These are phyloP conservation scores for Apis cerana DNA, from an alignment of 1,140 invertebrate genomes.

Conservation along the genomic window DNA sequence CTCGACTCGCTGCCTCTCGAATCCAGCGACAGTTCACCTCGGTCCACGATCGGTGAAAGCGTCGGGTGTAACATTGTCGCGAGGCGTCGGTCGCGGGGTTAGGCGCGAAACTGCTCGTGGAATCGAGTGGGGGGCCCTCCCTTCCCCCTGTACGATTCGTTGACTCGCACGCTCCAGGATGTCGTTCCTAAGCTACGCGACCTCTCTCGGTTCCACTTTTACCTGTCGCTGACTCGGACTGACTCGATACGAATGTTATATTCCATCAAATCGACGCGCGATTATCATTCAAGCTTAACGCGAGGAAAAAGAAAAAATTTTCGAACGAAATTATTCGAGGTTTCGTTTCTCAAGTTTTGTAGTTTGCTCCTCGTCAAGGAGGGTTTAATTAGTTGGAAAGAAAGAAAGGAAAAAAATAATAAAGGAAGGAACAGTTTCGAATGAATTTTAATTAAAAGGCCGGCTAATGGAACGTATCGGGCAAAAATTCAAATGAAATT, in stretches of 20 bases:
- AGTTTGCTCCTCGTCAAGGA: too few species aligned
- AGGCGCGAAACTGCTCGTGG: constrained; percentile 29
- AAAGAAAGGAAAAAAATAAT: too few species aligned
- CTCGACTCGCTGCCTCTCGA: too few species aligned
- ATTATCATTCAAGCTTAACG: too few species aligned
- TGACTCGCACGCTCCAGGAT: constrained; percentile 17
- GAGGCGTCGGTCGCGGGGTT: constrained; percentile 61
- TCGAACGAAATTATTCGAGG: background rate
- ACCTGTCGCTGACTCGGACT: background rate
- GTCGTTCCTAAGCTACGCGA: constrained; percentile 20
- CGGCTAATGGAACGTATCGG: too few species aligned
- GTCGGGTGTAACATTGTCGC: constrained; percentile 61
- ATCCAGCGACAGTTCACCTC: constrained; percentile 23
- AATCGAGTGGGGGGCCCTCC: constrained; percentile 25
- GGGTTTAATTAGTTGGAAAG: too few species aligned
- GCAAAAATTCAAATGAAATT: background rate
- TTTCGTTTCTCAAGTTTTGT: too few species aligned
- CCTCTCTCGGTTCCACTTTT: constrained; percentile 36
- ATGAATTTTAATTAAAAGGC: too few species aligned
- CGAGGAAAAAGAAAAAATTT: too few species aligned
- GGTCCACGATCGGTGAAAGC: constrained; percentile 55
- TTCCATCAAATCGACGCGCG: background rate
- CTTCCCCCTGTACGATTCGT: constrained; percentile 14
- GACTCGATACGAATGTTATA: background rate
- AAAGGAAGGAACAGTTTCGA: too few species aligned